A percentile compares a stretch with the other conserved stretches of the same genome.
Conservation (phyloP, 1,140 invertebrate species). For the Atta cephalotes region DNA sequence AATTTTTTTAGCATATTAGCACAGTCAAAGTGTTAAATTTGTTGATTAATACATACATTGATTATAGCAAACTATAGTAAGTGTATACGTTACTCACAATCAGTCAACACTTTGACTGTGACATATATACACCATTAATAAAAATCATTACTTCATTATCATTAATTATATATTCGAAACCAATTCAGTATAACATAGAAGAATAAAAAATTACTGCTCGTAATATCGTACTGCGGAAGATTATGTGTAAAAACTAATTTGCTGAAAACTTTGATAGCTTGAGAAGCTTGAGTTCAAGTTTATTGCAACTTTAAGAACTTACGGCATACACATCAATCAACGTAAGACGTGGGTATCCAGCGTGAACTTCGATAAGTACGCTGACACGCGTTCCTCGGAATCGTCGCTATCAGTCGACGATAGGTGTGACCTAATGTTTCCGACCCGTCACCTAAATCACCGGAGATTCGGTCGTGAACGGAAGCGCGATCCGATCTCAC, state of each 20-base stretch:
- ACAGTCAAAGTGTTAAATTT: too few relatives aligned
- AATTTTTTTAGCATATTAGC: too few relatives aligned
- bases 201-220: background rate
- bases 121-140: background rate
- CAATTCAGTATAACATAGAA: background rate
- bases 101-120: too few relatives aligned
- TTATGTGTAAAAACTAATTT: constrained; percentile 1
- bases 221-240: background rate
- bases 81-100: too few relatives aligned
- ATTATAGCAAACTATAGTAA: too few relatives aligned
- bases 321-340: constrained; percentile 8
- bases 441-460: constrained; percentile 37
- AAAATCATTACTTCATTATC: background rate
- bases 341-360: background rate
- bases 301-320: background rate
- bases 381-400: background rate
- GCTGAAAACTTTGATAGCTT: background rate
- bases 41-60: too few relatives aligned
- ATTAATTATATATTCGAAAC: background rate
- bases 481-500: constrained; percentile 13
- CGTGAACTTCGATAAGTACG: constrained; percentile 4
- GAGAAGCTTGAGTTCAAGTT: background rate
- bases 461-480: background rate
- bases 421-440: constrained; percentile 37
- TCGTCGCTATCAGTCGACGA: constrained; percentile 2